These are phyloP conservation scores for Listronotus bonariensis DNA, from an alignment of 1,140 invertebrate species.

Conservation along the genomic window DNA sequence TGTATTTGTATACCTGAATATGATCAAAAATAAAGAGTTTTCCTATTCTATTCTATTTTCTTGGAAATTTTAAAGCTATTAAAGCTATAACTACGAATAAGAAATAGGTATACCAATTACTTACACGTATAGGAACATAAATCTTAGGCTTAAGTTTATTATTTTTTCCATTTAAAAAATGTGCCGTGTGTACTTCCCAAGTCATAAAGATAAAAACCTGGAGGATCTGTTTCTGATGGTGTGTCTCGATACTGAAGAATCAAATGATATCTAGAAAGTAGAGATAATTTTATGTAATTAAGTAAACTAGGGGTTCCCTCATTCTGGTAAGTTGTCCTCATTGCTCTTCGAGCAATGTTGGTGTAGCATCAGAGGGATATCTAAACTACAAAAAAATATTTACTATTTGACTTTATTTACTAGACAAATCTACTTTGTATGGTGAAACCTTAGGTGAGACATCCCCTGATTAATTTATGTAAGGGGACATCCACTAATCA, in stretches of 20 bases:
- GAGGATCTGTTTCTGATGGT: slow-evolving; percentile 56
- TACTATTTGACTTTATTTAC: no score
- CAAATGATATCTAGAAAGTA: slow-evolving; percentile 72
- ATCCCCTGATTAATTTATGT: neutral
- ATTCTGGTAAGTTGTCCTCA: no score
- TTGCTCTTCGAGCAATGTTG: no score
- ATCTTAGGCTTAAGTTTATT: slow-evolving; percentile 73
- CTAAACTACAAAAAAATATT: no score
- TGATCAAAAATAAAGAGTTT: no score
- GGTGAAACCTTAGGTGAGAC: no score
- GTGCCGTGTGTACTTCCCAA: slow-evolving; percentile 94
- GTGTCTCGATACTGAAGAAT: slow-evolving; percentile 79
- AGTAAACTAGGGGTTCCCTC: no score
- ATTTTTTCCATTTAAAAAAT: slow-evolving; percentile 80
- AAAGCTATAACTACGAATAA: neutral
- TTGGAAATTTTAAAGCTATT: neutral
- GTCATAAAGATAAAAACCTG: slow-evolving; percentile 87
- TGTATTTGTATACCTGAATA: no score
- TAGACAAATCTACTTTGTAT: no score
- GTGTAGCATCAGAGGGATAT: no score
- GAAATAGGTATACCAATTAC: slow-evolving; percentile 32
- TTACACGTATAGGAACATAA: slow-evolving; percentile 73
- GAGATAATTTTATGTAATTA: neutral
- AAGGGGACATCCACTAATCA: no score
- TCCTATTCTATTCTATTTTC: no score